Evolutionary conservation across 2,888 invertebrate species (phyloP), one percentile per base, ranked within the genome.

Genomic region (Drosophila quasianomalipes): DNA sequence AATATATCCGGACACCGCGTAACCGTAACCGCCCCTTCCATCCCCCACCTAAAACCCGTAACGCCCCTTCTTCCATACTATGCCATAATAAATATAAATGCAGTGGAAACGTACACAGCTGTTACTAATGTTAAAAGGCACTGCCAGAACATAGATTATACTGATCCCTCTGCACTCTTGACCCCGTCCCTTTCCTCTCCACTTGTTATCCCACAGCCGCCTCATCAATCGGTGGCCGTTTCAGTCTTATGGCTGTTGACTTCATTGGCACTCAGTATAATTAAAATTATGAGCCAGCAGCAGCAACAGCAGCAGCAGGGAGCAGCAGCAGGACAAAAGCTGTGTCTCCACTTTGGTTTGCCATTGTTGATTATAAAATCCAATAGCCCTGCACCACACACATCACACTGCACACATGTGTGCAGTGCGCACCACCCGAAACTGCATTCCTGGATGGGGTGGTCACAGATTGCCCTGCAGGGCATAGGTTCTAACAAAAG

Each of bases 211-310:
- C 26, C 52, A 22, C 51, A 19, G 26, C 72, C 72, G 70, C 82
- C 75, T 61, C 87, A 87, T 85, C 87, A 87, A 85, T 87, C 83
- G 89, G 68, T 71, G 68, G 61, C 68, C 86, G 78, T 60, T 86
- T 86, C 78, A 75, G 79, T 78, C 85, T 87, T 85, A 83, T 85
- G 83, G 83, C 82, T 85, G 81, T 82, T 87, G 86, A 88, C 89
- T 89, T 86, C 89, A 89, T 90, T 89, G 89, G 85, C 89, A 89
- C 89, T 89, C 90, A 90, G 87, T 89, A 89, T 89, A 89, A 89
- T 89, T 89, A 89, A 90, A 89, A 89, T 89, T 89, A 90, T 90
- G 89, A 85, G 84, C 76, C 82, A 69, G 59, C 73, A 78, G 76
- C 73, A 52, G 54, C 60, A 62, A 31, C 69, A 67, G 37, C 58